Evolutionary conservation across 2,888 invertebrate genomes (phyloP).

Genomic region (Rhagonycha lutea): DNA sequence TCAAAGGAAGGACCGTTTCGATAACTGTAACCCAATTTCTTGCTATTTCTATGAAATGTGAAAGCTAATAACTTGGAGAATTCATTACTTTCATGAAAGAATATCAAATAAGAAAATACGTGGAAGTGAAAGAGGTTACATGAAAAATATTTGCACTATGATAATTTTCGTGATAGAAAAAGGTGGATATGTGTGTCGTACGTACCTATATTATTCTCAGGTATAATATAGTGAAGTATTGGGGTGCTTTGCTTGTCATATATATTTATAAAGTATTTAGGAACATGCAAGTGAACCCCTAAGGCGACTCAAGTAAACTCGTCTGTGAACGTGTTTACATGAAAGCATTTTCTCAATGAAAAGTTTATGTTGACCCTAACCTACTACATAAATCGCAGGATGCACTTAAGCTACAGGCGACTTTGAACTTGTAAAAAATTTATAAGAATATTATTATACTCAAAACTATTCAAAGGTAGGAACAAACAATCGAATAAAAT

Average conservation of each 20-base stretch:
- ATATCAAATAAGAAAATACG: background rate
- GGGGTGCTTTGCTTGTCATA: slow-evolving; percentile 16
- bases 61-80: background rate
- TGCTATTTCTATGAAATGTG: background rate
- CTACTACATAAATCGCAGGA: slow-evolving; percentile 16
- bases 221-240: slow-evolving; percentile 8
- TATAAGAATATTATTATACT: slow-evolving; percentile 17
- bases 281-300: slow-evolving; percentile 24
- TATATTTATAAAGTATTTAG: slow-evolving; percentile 27
- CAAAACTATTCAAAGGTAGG: slow-evolving; percentile 3
- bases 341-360: slow-evolving; percentile 26
- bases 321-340: slow-evolving; percentile 29
- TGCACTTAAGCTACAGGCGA: background rate
- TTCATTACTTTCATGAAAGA: background rate
- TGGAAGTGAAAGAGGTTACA: background rate
- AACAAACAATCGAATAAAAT: slow-evolving; percentile 16
- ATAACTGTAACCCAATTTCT: background rate
- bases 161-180: background rate
- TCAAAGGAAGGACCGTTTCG: background rate
- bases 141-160: background rate
- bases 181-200: background rate
- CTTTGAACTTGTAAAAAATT: background rate
- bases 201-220: background rate
- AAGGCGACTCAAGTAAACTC: slow-evolving; percentile 24
- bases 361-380: slow-evolving; percentile 26